These are phyloP conservation scores for Tyrophagus putrescentiae DNA, from an alignment of 1,140 invertebrate genomes.

Conservation along the genomic window DNA sequence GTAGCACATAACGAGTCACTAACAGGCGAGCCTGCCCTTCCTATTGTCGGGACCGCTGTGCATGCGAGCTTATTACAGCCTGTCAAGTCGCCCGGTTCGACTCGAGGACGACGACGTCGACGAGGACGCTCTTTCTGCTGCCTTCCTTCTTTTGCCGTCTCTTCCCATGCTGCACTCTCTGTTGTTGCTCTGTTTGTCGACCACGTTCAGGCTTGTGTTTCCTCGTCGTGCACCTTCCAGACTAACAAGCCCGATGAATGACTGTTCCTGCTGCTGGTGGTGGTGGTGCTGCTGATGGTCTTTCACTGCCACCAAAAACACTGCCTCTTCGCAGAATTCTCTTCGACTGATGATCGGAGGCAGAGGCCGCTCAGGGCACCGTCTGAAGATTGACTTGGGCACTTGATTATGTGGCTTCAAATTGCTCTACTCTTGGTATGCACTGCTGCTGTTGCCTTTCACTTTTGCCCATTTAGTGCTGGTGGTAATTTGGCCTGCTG, in stretches of 20 bases:
- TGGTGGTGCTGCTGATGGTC: too few relatives aligned
- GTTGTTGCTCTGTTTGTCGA: not conserved
- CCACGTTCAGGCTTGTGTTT: not conserved
- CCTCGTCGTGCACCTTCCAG: not conserved
- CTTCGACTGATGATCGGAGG: not conserved
- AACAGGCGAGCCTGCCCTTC: conserved; percentile 11
- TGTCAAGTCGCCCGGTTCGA: not conserved
- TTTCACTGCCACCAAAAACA: too few relatives aligned
- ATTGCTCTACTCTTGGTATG: not conserved
- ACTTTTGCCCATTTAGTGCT: conserved; percentile 11
- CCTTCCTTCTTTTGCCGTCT: not conserved
- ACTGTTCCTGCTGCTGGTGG: not conserved
- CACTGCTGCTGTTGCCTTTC: not conserved
- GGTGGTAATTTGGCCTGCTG: not conserved
- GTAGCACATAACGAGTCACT: conserved; percentile 10
- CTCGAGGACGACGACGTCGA: not conserved
- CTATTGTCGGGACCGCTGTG: not conserved
- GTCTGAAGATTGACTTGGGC: not conserved
- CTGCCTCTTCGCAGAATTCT: conserved; percentile 1
- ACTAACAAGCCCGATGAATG: conserved; percentile 13
- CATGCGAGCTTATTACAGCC: not conserved
- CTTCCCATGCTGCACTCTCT: not conserved
- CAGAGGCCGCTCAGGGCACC: not conserved
- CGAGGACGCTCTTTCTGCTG: not conserved
- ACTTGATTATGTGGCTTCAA: not conserved